Base-by-base conservation (phyloP, 2,113 vertebrate species). In the Corvus moneduloides region DNA sequence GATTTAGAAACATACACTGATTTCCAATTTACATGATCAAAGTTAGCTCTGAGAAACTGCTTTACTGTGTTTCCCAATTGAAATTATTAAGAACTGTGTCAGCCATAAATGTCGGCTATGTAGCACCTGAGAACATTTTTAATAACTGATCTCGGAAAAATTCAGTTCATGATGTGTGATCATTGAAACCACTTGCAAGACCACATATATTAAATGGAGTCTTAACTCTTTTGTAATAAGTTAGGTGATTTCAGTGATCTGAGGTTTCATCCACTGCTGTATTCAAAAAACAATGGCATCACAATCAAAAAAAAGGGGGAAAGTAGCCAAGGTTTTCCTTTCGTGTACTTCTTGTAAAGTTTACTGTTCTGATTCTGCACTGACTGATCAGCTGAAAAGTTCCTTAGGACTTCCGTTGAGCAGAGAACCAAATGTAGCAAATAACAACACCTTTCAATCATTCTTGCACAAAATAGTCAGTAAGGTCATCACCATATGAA, bases 361-460 rank as follows among this genome's bases (percentile, higher is more conserved):
- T 84, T 81, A 63, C 49, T 80, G 14, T 72, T 91, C 56, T 79
- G 61, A 63, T 87, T 96, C 46, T 78, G 37, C 48, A 69, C 35
- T 23, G 7, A 44, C 46, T 84, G 54, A 69, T 93, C 72, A 93
- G 33, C 75, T 90, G 66, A 85, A 93, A 71, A 95, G 61, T 88
- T 95, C 68, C 80, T 88, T 77, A 77, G 69, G 71, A 76, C 72
- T 81, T 79, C 74, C 33, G 1, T 44, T 92, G 89, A 96, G 71
- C 79, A 97, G 78, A 94, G 59, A 90, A 95, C 44, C 67, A 94
- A 89, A 89, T 91, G 80, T 72, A 62, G 80, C 84, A 97, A 94
- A 92, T 94, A 79, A 97, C 90, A 95, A 91, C 61, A 84, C 30
- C 93, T 84, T 87, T 96, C 94, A 88, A 89, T 88, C 91, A 87